These are phyloP conservation scores for Phalacrocorax carbo DNA, from an alignment of 2,113 vertebrate species.

Conservation along the genomic window DNA sequence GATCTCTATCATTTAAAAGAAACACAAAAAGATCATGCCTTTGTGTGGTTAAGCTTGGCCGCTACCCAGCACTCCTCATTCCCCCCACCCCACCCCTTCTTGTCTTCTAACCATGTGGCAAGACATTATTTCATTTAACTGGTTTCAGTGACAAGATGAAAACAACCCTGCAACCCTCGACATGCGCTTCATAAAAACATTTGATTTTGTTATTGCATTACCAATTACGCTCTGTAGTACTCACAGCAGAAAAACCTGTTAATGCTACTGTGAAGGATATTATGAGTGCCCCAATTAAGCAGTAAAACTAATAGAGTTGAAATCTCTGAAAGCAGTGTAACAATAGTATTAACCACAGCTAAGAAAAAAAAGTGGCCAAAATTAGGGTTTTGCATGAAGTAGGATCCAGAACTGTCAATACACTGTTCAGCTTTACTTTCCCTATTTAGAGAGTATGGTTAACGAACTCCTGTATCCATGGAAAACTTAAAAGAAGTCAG, in stretches of 20 bases:
- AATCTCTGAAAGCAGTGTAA: neutral
- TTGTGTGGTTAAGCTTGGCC: neutral
- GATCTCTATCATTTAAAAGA: neutral
- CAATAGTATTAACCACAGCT: neutral
- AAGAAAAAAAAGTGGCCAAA: neutral
- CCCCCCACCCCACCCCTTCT: fast-evolving
- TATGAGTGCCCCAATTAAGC: neutral
- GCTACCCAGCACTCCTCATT: neutral
- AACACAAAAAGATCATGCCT: neutral
- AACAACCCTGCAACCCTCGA: neutral
- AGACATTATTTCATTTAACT: neutral
- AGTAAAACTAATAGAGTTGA: neutral
- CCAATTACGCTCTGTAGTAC: neutral
- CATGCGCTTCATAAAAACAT: neutral
- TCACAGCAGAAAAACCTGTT: neutral
- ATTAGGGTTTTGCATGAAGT: neutral
- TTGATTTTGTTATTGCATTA: neutral
- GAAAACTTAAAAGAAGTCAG: neutral
- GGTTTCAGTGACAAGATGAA: neutral
- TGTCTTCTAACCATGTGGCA: neutral
- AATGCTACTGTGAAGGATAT: neutral
- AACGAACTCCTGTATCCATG: neutral
- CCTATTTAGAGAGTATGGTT: neutral
- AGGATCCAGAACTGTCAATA: neutral
- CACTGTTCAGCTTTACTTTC: neutral